Conservation (phyloP, 2,797 vertebrate species). For the Melanotaenia pygmaea region DNA sequence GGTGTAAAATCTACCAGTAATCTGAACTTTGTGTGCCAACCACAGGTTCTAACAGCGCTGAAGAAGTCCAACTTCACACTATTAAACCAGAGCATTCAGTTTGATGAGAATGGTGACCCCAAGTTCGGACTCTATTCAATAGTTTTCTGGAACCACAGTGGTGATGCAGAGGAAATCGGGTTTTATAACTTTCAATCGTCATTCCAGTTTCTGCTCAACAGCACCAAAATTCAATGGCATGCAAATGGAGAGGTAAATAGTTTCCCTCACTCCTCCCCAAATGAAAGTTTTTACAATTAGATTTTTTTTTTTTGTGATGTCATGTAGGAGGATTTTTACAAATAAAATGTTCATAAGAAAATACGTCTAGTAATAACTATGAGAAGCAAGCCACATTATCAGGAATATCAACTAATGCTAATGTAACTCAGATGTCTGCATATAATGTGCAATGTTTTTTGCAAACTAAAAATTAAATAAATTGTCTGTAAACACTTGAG, state of each 20-base stretch:
- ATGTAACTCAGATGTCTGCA: background rate
- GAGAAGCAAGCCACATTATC: background rate
- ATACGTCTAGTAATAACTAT: background rate
- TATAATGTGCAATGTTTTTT: background rate
- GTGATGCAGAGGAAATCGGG: constrained; percentile 71
- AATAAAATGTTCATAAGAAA: no score
- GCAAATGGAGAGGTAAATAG: constrained; percentile 58
- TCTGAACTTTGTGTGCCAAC: constrained; percentile 9
- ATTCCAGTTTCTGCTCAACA: constrained; percentile 63
- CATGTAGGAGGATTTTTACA: background rate
- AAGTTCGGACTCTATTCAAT: constrained; percentile 75
- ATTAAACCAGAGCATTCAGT: constrained; percentile 74
- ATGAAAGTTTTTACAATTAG: background rate
- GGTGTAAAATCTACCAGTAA: background rate
- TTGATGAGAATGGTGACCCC: constrained; percentile 80
- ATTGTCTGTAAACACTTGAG: background rate
- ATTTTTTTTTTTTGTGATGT: background rate
- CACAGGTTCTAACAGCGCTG: constrained; percentile 85
- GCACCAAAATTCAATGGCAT: constrained; percentile 78
- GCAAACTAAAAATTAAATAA: background rate
- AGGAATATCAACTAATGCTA: background rate
- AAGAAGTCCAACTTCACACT: constrained; percentile 85
- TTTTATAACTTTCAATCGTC: constrained; percentile 64
- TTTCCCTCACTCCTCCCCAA: background rate
- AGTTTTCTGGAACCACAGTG: constrained; percentile 79